phyloP scores from a whole-genome alignment of 2,113 vertebrate genomes.

The Callaeas wilsoni region DNA sequence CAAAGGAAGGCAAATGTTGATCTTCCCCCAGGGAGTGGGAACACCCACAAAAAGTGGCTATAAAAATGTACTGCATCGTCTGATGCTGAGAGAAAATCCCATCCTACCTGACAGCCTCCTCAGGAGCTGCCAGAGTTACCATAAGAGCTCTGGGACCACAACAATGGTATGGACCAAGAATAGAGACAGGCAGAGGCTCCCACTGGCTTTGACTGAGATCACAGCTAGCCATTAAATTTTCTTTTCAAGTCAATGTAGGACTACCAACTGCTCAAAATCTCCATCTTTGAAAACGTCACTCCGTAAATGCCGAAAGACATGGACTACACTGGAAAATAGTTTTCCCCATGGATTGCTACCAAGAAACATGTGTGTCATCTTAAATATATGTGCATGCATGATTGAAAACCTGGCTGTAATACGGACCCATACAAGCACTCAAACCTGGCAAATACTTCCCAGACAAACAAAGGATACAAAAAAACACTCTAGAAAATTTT shows the following conservation, averaged over 20 bases:
- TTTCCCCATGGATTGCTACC: background rate
- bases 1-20: background rate
- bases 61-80: background rate
- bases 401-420: background rate
- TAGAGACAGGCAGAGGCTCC: background rate
- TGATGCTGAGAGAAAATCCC: background rate
- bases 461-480: background rate
- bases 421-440: background rate
- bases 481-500: background rate
- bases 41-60: background rate
- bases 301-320: background rate
- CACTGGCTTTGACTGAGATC: background rate
- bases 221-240: background rate
- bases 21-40: background rate
- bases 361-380: background rate
- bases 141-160: background rate
- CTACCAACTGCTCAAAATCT: background rate
- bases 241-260: background rate
- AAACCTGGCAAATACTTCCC: background rate
- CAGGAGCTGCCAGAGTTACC: background rate
- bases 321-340: rapidly evolving
- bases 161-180: background rate
- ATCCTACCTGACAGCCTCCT: background rate
- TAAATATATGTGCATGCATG: background rate
- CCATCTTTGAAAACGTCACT: background rate